Percentiles rank a stretch among this genome's conserved stretches.
Conservation (phyloP, 2,797 vertebrate genomes). For the Graptemys geographica region DNA sequence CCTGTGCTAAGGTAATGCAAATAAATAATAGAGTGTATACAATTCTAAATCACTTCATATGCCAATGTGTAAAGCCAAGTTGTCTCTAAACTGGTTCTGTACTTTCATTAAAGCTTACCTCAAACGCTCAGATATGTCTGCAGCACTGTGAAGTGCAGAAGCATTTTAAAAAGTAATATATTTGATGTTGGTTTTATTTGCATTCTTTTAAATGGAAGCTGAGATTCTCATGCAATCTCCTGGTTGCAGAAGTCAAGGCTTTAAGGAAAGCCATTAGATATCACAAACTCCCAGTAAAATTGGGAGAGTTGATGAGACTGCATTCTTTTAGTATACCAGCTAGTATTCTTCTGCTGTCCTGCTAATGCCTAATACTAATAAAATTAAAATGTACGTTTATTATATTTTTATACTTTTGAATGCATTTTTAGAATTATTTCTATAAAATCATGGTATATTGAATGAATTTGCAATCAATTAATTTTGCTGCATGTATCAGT, state of each 20-base stretch:
- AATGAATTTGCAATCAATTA: too few relatives aligned
- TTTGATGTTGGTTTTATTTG: too few relatives aligned
- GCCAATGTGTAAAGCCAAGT: not conserved
- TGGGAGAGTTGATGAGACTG: not conserved
- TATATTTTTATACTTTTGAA: too few relatives aligned
- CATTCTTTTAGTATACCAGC: not conserved
- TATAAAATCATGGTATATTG: too few relatives aligned
- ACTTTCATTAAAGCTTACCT: not conserved
- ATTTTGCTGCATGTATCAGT: too few relatives aligned
- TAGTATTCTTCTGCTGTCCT: not conserved
- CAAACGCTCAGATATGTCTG: not conserved
- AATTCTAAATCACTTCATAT: fast-evolving
- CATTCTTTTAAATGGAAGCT: too few relatives aligned
- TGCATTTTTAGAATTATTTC: too few relatives aligned
- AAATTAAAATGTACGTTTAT: too few relatives aligned
- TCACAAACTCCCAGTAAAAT: not conserved
- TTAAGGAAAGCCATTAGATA: not conserved
- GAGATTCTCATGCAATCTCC: not conserved
- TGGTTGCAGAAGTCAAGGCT: not conserved
- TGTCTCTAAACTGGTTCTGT: not conserved
- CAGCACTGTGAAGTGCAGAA: too few relatives aligned
- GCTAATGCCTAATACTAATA: not conserved
- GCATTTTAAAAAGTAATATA: too few relatives aligned
- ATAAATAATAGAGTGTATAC: not conserved
- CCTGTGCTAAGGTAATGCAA: too few relatives aligned